These are phyloP conservation scores for Poecilus cupreus DNA, from an alignment of 2,888 invertebrate species.

Conservation along the genomic window DNA sequence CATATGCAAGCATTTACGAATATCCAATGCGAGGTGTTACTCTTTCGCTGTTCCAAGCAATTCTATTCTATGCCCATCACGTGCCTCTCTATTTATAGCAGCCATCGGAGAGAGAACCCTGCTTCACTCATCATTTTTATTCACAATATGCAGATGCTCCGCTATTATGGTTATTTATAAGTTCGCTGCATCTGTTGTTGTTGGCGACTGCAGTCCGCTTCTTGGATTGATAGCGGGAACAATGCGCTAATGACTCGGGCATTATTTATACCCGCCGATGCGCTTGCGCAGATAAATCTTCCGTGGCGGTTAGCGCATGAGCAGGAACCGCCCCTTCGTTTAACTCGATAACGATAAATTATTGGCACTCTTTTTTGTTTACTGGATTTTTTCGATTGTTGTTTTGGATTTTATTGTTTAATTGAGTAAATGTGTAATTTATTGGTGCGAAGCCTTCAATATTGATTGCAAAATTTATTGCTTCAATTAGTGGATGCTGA, in stretches of 20 bases:
- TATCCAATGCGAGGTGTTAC: too few species aligned
- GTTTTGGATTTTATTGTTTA: conserved; percentile 32
- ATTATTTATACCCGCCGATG: conserved; percentile 43
- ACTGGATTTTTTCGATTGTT: not conserved
- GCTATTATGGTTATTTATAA: conserved; percentile 53
- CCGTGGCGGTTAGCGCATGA: not conserved
- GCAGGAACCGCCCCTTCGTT: conserved; percentile 47
- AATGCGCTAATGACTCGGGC: conserved; percentile 49
- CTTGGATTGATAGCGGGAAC: conserved; percentile 49
- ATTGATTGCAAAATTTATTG: conserved; percentile 18
- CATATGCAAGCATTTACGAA: too few species aligned
- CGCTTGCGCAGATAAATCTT: conserved; percentile 41
- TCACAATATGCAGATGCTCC: conserved; percentile 53
- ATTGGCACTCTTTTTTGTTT: not conserved
- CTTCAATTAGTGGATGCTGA: not conserved
- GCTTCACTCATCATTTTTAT: conserved; percentile 49
- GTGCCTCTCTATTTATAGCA: conserved; percentile 50
- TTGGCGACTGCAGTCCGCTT: conserved; percentile 11
- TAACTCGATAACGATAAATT: conserved; percentile 50
- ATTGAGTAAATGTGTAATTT: conserved; percentile 33
- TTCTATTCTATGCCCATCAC: conserved; percentile 16
- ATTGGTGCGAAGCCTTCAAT: conserved; percentile 20
- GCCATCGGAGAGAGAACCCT: not conserved
- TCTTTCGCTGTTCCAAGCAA: not conserved
- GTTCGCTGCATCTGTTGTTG: conserved; percentile 36